These are phyloP conservation scores for Aratinga solstitialis DNA, from an alignment of 2,797 vertebrate genomes.

Conservation along the genomic window DNA sequence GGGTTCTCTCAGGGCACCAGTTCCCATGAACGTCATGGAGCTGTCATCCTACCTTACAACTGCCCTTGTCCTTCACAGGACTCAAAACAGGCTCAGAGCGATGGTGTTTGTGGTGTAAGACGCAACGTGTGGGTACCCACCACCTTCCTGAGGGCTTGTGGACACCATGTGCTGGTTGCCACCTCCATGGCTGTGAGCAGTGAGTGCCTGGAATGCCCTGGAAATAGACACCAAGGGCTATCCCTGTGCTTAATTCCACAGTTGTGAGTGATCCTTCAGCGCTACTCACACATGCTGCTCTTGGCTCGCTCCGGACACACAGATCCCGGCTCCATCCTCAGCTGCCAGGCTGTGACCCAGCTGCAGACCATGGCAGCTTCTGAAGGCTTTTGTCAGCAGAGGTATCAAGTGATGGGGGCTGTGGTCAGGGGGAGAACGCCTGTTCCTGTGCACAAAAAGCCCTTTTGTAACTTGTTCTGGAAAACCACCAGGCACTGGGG, in stretches of 20 bases:
- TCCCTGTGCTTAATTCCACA: not conserved
- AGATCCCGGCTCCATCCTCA: not conserved
- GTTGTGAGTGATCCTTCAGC: not conserved
- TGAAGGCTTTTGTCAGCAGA: not conserved
- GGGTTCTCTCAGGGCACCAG: not conserved
- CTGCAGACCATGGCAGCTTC: not conserved
- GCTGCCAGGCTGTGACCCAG: conserved; percentile 27
- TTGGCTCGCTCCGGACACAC: fast-evolving
- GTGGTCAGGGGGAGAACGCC: not conserved
- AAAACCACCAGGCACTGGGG: not conserved
- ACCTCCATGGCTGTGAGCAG: not conserved
- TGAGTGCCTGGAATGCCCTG: not conserved
- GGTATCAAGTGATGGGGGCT: not conserved
- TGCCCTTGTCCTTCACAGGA: not conserved
- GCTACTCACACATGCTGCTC: not conserved
- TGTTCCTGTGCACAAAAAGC: not conserved
- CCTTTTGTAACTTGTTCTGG: not conserved
- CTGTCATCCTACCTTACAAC: fast-evolving
- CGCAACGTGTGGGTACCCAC: not conserved
- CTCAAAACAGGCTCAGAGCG: fast-evolving
- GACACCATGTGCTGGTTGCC: not conserved
- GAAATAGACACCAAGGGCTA: no score
- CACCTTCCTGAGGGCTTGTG: not conserved
- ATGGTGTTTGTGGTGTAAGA: not conserved
- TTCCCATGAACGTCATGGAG: fast-evolving